These are phyloP conservation scores for Sus cebifrons DNA, from an alignment of 2,797 vertebrate species.

Conservation along the genomic window DNA sequence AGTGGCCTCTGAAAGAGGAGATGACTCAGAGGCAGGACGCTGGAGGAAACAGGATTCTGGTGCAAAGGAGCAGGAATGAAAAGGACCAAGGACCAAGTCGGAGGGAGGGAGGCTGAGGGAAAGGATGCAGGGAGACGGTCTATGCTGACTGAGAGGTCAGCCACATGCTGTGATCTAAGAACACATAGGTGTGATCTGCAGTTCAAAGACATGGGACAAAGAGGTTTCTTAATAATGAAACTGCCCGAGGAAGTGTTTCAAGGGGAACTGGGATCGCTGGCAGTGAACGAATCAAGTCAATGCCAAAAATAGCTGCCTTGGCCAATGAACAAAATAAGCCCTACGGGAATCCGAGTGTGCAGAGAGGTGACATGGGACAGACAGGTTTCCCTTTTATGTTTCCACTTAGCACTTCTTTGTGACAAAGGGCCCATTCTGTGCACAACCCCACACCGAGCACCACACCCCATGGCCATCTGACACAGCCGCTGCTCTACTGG, in stretches of 20 bases:
- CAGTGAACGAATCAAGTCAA: neutral
- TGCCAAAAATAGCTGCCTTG: neutral
- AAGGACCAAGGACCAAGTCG: neutral
- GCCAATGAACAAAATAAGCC: neutral
- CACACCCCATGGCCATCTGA: neutral
- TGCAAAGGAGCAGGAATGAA: neutral
- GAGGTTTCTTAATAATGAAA: neutral
- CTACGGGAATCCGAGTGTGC: neutral
- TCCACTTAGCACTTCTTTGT: neutral
- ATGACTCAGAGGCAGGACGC: neutral
- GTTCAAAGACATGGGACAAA: neutral
- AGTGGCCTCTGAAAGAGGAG: neutral
- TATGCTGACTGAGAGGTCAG: neutral
- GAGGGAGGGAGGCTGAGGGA: neutral
- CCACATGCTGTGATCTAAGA: neutral
- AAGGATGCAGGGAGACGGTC: neutral
- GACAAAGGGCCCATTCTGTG: neutral
- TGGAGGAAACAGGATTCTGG: neutral
- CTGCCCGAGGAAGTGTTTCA: neutral
- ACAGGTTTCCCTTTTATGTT: neutral
- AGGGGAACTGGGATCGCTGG: neutral
- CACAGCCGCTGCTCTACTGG: neutral
- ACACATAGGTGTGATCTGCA: neutral
- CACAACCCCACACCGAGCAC: neutral
- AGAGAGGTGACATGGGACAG: neutral